phyloP scores from a whole-genome alignment of 2,888 invertebrate species.

The Aspidiotus destructor region DNA sequence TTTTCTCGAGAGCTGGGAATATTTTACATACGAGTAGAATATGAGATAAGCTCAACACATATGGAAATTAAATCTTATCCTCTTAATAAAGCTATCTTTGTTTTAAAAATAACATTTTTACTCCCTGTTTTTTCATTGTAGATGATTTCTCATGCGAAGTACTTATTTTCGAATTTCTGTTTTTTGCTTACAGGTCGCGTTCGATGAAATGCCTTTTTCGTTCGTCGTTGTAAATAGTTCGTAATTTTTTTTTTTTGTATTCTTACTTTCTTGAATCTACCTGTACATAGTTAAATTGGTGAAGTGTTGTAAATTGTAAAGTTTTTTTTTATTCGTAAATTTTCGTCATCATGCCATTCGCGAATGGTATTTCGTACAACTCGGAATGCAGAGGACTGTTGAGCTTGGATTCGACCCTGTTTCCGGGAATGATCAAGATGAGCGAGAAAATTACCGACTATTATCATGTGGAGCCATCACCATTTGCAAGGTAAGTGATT shows the following conservation, averaged over 20 bases:
- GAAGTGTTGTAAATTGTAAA: constrained; percentile 13
- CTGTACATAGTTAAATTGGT: neutral
- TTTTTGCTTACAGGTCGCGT: constrained; percentile 2
- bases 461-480: constrained; percentile 41
- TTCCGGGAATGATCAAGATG: constrained; percentile 37
- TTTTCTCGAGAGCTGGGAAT: no score
- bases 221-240: neutral
- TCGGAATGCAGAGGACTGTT: constrained; percentile 37
- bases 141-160: neutral
- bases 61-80: no score
- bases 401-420: constrained; percentile 37
- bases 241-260: neutral
- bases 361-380: constrained; percentile 25
- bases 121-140: neutral
- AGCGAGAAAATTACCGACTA: constrained; percentile 40
- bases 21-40: no score
- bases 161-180: neutral
- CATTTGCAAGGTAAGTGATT: constrained; percentile 41
- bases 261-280: neutral
- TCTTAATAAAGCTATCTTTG: neutral
- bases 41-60: no score
- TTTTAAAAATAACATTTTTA: neutral
- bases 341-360: constrained; percentile 20
- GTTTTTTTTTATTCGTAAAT: constrained; percentile 5
- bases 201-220: constrained; percentile 6